These are phyloP conservation scores for Thamnaconus septentrionalis DNA, from an alignment of 2,113 vertebrate genomes.

Conservation along the genomic window DNA sequence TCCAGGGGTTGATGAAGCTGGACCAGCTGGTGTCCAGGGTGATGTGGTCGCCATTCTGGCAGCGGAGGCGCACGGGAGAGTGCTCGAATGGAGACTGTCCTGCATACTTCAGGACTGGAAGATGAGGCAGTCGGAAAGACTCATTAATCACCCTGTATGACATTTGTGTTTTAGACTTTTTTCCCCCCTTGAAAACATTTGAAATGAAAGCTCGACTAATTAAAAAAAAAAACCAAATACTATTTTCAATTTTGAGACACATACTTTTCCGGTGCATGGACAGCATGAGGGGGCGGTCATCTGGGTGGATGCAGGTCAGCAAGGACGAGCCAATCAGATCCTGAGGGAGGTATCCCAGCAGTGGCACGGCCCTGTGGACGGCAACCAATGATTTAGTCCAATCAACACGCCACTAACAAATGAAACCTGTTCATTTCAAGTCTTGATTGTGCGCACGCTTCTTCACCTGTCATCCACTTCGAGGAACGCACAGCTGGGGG, in stretches of 20 bases:
- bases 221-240: too few relatives aligned
- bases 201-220: too few relatives aligned
- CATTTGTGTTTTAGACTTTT: neutral
- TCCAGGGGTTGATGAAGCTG: slow-evolving; percentile 93
- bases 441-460: neutral
- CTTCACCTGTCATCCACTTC: slow-evolving; percentile 89
- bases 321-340: slow-evolving; percentile 87
- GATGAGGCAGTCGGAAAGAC: neutral
- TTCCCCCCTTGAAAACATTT: neutral
- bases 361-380: slow-evolving; percentile 83
- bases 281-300: slow-evolving; percentile 84
- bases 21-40: slow-evolving; percentile 91
- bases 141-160: neutral
- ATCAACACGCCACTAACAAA: neutral
- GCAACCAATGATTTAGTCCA: neutral
- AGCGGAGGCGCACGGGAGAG: slow-evolving; percentile 83
- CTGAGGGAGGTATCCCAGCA: slow-evolving; percentile 91
- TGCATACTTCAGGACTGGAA: slow-evolving; percentile 84
- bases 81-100: slow-evolving; percentile 88
- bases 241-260: neutral
- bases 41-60: slow-evolving; percentile 88
- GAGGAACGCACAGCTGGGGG: slow-evolving; percentile 88
- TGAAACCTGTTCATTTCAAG: neutral
- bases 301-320: slow-evolving; percentile 83
- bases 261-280: slow-evolving; percentile 85